Percentiles rank a stretch among this genome's conserved stretches.
These are phyloP conservation scores for Halesus radiatus DNA, from an alignment of 1,140 invertebrate species.

Conservation along the genomic window DNA sequence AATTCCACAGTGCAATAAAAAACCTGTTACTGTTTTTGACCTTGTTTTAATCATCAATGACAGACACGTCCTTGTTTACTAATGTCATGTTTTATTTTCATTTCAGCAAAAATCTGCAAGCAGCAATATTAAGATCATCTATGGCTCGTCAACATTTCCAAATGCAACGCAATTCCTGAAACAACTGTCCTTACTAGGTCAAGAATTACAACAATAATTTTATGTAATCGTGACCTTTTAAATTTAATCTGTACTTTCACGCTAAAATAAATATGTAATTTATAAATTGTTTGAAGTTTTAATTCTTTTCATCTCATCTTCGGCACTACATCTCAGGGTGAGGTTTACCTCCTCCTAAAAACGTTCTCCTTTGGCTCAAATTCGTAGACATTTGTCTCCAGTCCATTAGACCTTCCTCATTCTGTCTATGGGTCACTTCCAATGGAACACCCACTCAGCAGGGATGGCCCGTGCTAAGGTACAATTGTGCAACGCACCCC, in stretches of 20 bases:
- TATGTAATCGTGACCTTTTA: not conserved
- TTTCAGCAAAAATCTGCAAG: slow-evolving; percentile 80
- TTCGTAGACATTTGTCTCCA: too few species aligned
- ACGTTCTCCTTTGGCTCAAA: too few species aligned
- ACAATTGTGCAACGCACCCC: too few species aligned
- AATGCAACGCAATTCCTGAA: slow-evolving; percentile 94
- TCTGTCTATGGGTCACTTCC: too few species aligned
- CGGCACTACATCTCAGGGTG: too few species aligned
- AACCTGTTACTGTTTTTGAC: too few species aligned
- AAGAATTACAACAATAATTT: slow-evolving; percentile 70
- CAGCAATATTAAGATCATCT: slow-evolving; percentile 86
- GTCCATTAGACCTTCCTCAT: too few species aligned
- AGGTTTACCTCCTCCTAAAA: too few species aligned
- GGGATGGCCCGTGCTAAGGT: too few species aligned
- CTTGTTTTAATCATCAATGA: not conserved
- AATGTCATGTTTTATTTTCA: slow-evolving; percentile 30
- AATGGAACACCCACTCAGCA: too few species aligned
- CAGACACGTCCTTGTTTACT: not conserved
- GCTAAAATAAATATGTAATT: slow-evolving; percentile 15
- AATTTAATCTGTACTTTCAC: not conserved
- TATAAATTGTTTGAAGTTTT: not conserved
- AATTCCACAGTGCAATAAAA: too few species aligned
- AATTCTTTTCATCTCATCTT: too few species aligned
- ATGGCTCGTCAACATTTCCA: slow-evolving; percentile 93
- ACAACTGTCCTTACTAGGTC: slow-evolving; percentile 84